Conservation (phyloP, 2,113 vertebrate genomes). For the Takifugu flavidus region DNA sequence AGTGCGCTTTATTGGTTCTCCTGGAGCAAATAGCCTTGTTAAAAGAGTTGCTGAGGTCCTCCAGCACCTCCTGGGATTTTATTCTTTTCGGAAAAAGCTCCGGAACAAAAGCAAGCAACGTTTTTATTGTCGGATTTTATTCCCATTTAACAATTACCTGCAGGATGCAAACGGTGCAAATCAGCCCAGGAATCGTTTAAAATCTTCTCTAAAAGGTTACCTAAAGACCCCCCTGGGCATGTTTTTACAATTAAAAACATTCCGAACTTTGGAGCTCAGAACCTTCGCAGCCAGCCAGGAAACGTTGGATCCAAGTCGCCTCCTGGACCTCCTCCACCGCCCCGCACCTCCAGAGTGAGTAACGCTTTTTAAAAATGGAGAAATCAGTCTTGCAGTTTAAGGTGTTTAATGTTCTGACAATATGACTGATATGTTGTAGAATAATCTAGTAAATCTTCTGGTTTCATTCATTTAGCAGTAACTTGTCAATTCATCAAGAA, state of each 20-base stretch:
- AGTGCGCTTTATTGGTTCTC: conserved; percentile 18
- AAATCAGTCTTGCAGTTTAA: no score
- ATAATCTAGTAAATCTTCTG: no score
- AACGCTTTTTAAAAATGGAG: not conserved
- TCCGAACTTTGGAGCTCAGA: not conserved
- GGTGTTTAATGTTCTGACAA: no score
- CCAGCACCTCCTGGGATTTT: conserved; percentile 12
- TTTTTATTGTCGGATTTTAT: conserved; percentile 35
- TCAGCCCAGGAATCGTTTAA: not conserved
- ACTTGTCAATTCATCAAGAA: no score
- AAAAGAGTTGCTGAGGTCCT: conserved; percentile 27
- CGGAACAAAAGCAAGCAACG: conserved; percentile 10
- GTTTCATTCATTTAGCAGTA: no score
- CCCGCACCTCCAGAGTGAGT: not conserved
- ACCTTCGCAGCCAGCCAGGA: not conserved
- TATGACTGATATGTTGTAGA: no score
- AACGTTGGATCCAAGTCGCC: not conserved
- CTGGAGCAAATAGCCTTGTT: conserved; percentile 16
- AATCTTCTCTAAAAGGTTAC: not conserved
- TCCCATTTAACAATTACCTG: conserved; percentile 13
- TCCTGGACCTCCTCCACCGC: not conserved
- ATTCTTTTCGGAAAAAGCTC: conserved; percentile 26
- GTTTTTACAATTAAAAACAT: conserved; percentile 7
- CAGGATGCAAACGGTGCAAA: not conserved
- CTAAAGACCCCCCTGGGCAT: not conserved